Conservation (phyloP, 2,797 vertebrate genomes). For the Anomalospiza imberbis region DNA sequence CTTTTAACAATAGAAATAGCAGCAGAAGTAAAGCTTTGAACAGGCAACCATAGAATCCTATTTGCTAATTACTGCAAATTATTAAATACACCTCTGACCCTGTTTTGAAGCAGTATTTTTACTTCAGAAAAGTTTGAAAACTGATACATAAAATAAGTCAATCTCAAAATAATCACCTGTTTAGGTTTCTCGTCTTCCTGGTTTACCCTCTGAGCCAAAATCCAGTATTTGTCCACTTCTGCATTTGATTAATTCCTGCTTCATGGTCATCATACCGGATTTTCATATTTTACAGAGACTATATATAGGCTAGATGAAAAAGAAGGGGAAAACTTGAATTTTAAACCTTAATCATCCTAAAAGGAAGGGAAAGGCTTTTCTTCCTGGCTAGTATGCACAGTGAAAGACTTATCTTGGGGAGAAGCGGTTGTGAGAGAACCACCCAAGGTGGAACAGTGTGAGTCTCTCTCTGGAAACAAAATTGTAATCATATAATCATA, state of each 20-base stretch:
- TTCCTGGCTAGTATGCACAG: rapidly evolving
- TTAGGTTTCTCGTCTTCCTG: not conserved
- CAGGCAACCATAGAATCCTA: not conserved
- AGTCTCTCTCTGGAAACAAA: not conserved
- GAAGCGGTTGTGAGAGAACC: not conserved
- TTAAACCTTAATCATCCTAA: not conserved
- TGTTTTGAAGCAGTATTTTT: not conserved
- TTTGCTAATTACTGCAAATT: not conserved
- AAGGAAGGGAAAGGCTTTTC: not conserved
- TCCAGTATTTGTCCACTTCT: not conserved
- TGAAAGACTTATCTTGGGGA: not conserved
- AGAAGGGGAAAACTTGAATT: not conserved
- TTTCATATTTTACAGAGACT: not conserved
- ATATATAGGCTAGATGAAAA: not conserved
- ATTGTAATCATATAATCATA: not conserved
- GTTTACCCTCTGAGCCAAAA: not conserved
- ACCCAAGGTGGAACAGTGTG: not conserved
- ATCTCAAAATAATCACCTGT: not conserved
- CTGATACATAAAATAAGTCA: not conserved
- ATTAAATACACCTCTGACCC: not conserved
- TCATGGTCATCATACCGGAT: not conserved
- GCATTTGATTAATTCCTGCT: not conserved
- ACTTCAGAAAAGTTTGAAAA: not conserved
- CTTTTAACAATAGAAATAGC: not conserved
- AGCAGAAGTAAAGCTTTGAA: not conserved